phyloP scores from a whole-genome alignment of 2,113 vertebrate genomes.

The Alectura lathami region DNA sequence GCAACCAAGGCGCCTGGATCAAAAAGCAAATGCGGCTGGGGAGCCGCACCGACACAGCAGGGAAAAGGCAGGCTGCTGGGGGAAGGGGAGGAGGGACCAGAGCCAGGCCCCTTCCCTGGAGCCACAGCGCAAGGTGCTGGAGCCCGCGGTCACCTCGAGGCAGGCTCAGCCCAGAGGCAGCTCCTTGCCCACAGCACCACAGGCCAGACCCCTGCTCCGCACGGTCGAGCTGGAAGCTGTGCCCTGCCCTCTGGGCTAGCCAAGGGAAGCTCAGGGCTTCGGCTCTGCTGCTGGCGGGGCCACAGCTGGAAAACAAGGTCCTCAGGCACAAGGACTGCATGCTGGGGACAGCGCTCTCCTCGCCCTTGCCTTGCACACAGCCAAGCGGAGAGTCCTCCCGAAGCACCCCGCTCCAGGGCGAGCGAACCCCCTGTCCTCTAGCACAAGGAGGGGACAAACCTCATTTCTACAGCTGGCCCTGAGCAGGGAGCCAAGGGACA shows the following conservation, averaged over 20 bases:
- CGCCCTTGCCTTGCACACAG: rapidly evolving
- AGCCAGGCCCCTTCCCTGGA: rapidly evolving
- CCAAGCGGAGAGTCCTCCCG: neutral
- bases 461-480: neutral
- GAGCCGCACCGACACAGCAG: constrained; percentile 16
- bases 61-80: neutral
- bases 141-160: neutral
- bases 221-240: neutral
- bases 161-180: neutral
- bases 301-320: constrained; percentile 11
- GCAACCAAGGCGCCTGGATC: neutral
- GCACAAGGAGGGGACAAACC: neutral
- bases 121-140: rapidly evolving
- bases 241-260: neutral
- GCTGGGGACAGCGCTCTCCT: neutral
- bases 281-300: neutral
- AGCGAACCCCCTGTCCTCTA: neutral
- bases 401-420: neutral
- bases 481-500: neutral
- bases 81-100: neutral
- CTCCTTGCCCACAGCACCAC: neutral
- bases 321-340: neutral
- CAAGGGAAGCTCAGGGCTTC: neutral
- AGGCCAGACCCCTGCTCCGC: neutral
- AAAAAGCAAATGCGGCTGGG: neutral